A percentile compares a stretch with the other conserved stretches of the same genome.
Conservation (phyloP, 2,797 vertebrate species). For the Fratercula arctica region DNA sequence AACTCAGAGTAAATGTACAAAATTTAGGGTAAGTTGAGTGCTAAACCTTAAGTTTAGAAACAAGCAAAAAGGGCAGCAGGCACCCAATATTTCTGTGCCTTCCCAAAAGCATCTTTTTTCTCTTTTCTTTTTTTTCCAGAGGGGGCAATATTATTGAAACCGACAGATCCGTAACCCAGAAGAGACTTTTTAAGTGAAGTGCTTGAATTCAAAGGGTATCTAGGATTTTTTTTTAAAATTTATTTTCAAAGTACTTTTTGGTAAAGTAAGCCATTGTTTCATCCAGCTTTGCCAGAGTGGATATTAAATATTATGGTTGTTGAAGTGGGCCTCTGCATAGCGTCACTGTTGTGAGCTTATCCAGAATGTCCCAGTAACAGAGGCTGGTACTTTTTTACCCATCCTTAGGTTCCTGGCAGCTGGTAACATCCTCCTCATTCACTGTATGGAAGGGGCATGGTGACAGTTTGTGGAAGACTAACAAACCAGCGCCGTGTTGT, state of each 20-base stretch:
- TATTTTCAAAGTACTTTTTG: neutral
- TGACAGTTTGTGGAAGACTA: neutral
- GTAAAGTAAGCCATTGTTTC: neutral
- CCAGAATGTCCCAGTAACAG: neutral
- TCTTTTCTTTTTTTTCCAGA: no score
- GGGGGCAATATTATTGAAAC: neutral
- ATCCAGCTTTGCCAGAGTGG: neutral
- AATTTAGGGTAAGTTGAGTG: neutral
- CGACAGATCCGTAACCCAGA: neutral
- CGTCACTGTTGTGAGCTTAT: neutral
- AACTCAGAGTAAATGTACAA: neutral
- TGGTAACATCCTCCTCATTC: neutral
- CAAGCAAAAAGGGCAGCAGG: neutral
- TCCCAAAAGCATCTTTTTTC: neutral
- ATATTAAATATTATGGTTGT: neutral
- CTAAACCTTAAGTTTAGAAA: neutral
- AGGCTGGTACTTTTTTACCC: neutral
- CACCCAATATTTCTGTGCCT: neutral
- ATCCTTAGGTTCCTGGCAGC: neutral
- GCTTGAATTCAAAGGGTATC: neutral
- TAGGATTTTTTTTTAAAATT: neutral
- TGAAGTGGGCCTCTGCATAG: neutral
- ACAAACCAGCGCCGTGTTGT: rapidly evolving
- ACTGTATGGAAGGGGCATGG: neutral
- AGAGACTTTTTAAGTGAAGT: neutral